Conservation (phyloP, 1,140 invertebrate species). For the Battus philenor region DNA sequence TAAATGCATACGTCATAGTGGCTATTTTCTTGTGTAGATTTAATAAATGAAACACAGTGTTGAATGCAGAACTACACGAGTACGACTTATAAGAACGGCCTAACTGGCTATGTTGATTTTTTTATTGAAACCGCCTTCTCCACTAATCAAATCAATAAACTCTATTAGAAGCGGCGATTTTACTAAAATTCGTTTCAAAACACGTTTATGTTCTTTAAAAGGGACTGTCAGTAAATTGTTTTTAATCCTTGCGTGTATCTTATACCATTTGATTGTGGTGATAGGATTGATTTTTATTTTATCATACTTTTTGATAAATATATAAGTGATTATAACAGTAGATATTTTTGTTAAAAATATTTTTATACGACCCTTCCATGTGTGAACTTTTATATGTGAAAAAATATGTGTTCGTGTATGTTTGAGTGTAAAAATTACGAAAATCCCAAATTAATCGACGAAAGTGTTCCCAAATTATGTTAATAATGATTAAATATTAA, state of each 20-base stretch:
- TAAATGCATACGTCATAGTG: slow-evolving; percentile 17
- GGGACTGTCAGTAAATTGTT: neutral
- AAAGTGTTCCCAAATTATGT: no score
- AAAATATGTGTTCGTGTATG: no score
- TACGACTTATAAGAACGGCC: slow-evolving; percentile 27
- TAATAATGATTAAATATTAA: no score
- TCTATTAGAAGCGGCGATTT: slow-evolving; percentile 3
- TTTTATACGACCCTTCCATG: no score
- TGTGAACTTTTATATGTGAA: no score
- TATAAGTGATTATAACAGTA: no score
- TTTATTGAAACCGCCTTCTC: slow-evolving; percentile 37
- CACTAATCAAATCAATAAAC: slow-evolving; percentile 10
- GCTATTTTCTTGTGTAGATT: neutral
- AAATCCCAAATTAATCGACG: no score
- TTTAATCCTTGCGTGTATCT: neutral
- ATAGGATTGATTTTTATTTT: neutral
- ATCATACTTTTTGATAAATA: no score
- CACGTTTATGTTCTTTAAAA: neutral
- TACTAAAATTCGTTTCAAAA: neutral
- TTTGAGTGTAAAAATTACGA: no score
- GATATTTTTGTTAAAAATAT: no score
- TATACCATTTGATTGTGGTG: neutral
- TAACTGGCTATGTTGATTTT: slow-evolving; percentile 37
- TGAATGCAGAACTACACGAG: slow-evolving; percentile 28
- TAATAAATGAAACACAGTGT: neutral